Conservation (phyloP, 1,140 invertebrate species). For the Vanessa tameamea region DNA sequence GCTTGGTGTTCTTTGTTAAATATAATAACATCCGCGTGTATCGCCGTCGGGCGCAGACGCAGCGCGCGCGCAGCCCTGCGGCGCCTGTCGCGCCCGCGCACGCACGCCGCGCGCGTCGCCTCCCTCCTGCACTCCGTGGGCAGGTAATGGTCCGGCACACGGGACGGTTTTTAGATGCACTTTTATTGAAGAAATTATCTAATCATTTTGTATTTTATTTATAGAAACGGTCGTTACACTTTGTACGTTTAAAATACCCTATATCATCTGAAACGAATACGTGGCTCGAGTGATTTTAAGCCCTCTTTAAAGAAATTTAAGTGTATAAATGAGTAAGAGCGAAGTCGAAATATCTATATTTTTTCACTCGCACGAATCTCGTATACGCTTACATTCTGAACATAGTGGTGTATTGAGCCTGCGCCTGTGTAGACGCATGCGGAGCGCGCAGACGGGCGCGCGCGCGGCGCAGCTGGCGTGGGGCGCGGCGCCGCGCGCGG, state of each 20-base stretch:
- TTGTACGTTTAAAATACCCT: no score
- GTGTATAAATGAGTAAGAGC: no score
- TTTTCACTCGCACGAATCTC: background rate
- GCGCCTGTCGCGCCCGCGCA: slow-evolving; percentile 44
- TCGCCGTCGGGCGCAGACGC: slow-evolving; percentile 7
- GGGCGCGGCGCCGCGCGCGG: slow-evolving; percentile 19
- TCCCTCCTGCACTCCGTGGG: slow-evolving; percentile 46
- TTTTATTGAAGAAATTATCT: background rate
- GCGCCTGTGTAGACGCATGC: slow-evolving; percentile 33
- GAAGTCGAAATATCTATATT: no score
- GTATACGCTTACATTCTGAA: background rate
- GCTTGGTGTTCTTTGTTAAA: no score
- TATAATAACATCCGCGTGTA: background rate
- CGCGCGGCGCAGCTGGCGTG: slow-evolving; percentile 42
- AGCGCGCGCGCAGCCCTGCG: slow-evolving; percentile 33
- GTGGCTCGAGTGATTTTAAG: no score
- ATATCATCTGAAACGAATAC: no score
- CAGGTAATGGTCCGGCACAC: slow-evolving; percentile 37
- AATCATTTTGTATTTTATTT: no score
- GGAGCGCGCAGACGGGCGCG: slow-evolving; percentile 33
- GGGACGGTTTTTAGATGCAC: background rate
- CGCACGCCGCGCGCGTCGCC: slow-evolving; percentile 43
- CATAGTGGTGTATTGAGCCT: background rate
- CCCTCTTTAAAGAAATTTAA: no score
- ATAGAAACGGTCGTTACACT: no score